phyloP scores from a whole-genome alignment of 2,888 invertebrate species.

The Agrenia bidenticulata region DNA sequence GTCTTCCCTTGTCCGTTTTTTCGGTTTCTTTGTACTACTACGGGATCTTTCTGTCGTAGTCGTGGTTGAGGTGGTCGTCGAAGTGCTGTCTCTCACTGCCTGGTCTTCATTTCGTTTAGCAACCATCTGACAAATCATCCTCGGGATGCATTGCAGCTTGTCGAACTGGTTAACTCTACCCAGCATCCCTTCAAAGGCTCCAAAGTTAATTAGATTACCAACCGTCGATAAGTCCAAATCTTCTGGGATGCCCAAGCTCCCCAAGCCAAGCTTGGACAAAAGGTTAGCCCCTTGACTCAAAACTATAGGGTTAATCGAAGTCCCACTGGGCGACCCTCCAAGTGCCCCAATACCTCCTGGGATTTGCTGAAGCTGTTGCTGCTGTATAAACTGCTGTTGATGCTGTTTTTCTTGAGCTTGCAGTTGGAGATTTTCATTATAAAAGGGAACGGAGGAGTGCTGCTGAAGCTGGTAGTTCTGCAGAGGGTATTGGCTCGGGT shows the following conservation, averaged over 20 bases:
- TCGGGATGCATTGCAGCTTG: constrained; percentile 45
- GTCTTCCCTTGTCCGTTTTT: constrained; percentile 5
- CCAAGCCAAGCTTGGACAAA: constrained; percentile 2
- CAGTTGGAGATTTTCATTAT: constrained; percentile 5
- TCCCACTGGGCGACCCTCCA: not conserved
- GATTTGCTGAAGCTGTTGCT: constrained; percentile 11
- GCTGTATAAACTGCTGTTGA: constrained; percentile 7
- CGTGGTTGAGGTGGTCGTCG: constrained; percentile 15
- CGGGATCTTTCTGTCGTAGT: constrained; percentile 17
- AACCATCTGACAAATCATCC: constrained; percentile 48
- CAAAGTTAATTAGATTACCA: constrained; percentile 33
- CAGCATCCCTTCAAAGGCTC: constrained; percentile 41
- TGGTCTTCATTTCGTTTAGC: constrained; percentile 42
- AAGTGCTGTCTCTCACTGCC: constrained; percentile 13
- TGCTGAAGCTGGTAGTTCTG: constrained; percentile 12
- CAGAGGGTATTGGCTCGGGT: constrained; percentile 16
- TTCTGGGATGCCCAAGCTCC: constrained; percentile 29
- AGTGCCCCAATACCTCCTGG: constrained; percentile 12
- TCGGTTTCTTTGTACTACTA: not conserved
- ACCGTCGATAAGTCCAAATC: constrained; percentile 32
- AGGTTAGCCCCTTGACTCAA: not conserved
- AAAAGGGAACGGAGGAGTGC: constrained; percentile 10
- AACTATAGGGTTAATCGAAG: not conserved
- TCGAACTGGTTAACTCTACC: constrained; percentile 47
- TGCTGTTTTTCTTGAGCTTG: constrained; percentile 21